Evolutionary conservation across 2,113 vertebrate species (phyloP).

Genomic region (Taxidea taxus): DNA sequence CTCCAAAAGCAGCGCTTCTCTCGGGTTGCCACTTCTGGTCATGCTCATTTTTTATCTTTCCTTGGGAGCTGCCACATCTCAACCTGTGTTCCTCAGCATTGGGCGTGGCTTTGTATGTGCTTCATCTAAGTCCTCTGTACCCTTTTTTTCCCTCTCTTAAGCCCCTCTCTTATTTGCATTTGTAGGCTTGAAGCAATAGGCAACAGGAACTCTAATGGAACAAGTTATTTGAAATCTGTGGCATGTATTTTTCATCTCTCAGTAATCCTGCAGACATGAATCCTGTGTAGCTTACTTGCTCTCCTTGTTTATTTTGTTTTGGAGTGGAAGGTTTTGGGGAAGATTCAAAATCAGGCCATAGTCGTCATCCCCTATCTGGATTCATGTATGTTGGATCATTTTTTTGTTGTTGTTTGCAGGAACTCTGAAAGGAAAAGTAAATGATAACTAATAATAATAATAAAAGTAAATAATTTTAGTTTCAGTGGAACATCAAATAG

Average conservation of each 20-base stretch:
- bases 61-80: neutral
- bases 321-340: neutral
- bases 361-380: neutral
- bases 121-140: neutral
- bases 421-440: neutral
- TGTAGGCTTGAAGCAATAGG: neutral
- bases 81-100: neutral
- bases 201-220: neutral
- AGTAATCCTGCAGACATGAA: neutral
- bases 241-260: neutral
- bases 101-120: neutral
- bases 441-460: neutral
- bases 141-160: neutral
- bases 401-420: neutral
- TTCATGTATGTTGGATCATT: neutral
- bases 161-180: neutral
- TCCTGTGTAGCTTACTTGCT: neutral
- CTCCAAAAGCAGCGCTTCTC: neutral
- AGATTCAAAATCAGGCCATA: neutral
- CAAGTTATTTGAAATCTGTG: neutral
- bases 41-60: neutral
- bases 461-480: constrained; percentile 10
- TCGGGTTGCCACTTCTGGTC: neutral
- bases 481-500: neutral
- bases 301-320: neutral